Evolutionary conservation across 2,113 vertebrate genomes (phyloP), one percentile per base, ranked within the genome.

Genomic region (Actenoides hombroni): DNA sequence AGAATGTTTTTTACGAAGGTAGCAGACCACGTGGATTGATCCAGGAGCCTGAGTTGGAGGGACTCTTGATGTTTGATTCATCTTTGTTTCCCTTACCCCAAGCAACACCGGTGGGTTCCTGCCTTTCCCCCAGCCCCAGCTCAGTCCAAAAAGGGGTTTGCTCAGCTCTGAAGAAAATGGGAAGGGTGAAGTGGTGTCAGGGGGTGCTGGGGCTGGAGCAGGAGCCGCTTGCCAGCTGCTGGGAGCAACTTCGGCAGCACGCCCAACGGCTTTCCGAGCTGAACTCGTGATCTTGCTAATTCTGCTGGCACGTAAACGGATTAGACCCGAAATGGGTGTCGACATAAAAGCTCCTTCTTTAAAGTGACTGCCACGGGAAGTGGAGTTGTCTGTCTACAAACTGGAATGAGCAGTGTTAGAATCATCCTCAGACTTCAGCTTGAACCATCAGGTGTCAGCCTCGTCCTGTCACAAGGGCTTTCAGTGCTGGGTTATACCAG

Each of bases 141-240:
- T 68, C n/a, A 14, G 42, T 29, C 13, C 37, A 54, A 65, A 86
- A 76, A 13, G 13, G 10, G 42, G 8, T 63, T 80, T 83, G 16
- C 29, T 78, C 13, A 31, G 46, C 13, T 60, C 13, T 71, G 57
- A 42, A 33, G 28, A 18, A 69, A 40, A 24, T 2, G 20, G 33
- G 48, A 61, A 44, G 35, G 2, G 2, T 16, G 54, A 24, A 40
- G 54, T 1, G 0, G 61, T 29, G 25, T 33, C 8, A 10, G 25
- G 26, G 3, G 20, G 48, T 37, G 24, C 20, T 3, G 5, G 49
- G 28, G 31, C 33, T 69, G 54, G 28, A 16, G 23, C 5, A 3
- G 48, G 37, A 35, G 26, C 81, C 54, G 64, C 83, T 91, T 97
- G 96, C 94, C 96, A 88, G 88, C 39, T 57, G 54, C 31, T 5